phyloP scores from a whole-genome alignment of 2,888 invertebrate species.

The Tolmerus cingulatus region DNA sequence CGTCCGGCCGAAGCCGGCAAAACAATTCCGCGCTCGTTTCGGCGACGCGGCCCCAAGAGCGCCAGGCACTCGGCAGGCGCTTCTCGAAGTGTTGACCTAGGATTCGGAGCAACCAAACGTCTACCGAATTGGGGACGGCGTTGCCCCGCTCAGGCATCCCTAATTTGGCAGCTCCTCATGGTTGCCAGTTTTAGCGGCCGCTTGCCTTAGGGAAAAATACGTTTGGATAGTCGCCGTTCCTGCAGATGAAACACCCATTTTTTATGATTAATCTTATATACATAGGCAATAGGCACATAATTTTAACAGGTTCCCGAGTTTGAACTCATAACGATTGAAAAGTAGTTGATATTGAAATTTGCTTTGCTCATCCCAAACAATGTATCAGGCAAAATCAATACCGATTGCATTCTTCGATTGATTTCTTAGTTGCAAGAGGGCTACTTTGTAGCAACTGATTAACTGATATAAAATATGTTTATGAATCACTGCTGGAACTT shows the following conservation, averaged over 20 bases:
- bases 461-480: neutral
- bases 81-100: conserved; percentile 9
- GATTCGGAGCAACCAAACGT: neutral
- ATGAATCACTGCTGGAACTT: neutral
- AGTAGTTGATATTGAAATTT: too few relatives aligned
- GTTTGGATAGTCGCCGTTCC: neutral
- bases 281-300: too few relatives aligned
- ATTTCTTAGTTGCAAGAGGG: neutral
- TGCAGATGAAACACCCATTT: neutral
- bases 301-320: too few relatives aligned
- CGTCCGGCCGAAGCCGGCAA: neutral
- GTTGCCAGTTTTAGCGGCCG: neutral
- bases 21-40: neutral
- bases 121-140: neutral
- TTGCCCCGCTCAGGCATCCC: neutral
- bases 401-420: neutral
- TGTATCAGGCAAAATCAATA: neutral
- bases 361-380: neutral
- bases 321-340: too few relatives aligned
- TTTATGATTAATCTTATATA: neutral
- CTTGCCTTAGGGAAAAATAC: neutral
- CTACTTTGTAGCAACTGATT: neutral
- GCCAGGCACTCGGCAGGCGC: neutral
- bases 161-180: neutral
- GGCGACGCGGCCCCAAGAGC: neutral